Percentiles rank a stretch among this genome's conserved stretches.
Evolutionary conservation across 2,797 vertebrate species (phyloP).

Genomic region (Diceros bicornis): DNA sequence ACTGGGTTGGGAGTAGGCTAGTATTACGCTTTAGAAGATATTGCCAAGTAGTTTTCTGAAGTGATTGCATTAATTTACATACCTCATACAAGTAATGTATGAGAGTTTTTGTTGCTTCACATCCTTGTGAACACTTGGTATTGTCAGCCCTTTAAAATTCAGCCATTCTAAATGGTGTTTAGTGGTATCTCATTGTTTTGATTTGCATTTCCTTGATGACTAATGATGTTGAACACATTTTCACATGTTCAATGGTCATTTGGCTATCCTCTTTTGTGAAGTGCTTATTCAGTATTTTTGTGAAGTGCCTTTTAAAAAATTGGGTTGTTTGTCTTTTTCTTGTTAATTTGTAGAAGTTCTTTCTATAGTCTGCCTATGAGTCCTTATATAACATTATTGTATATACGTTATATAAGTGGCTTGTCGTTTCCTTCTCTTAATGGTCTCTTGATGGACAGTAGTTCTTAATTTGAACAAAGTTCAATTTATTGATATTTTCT

Average conservation of each 20-base stretch:
- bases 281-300: background rate
- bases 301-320: background rate
- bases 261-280: background rate
- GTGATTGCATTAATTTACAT: background rate
- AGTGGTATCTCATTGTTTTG: background rate
- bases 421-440: conserved; percentile 10
- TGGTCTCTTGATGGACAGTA: background rate
- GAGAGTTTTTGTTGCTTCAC: conserved; percentile 1
- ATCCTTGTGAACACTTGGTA: background rate
- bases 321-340: background rate
- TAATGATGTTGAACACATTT: background rate
- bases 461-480: conserved; percentile 8
- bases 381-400: background rate
- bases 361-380: background rate
- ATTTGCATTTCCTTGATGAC: background rate
- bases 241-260: background rate
- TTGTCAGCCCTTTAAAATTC: background rate
- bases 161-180: background rate
- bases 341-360: background rate
- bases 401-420: background rate
- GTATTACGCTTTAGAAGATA: conserved; percentile 24
- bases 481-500: conserved; percentile 4
- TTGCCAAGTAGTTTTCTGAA: conserved; percentile 22
- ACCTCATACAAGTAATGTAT: background rate
- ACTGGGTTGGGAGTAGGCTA: background rate